Conservation (phyloP, 2,113 vertebrate genomes). For the Marmota flaviventris region DNA sequence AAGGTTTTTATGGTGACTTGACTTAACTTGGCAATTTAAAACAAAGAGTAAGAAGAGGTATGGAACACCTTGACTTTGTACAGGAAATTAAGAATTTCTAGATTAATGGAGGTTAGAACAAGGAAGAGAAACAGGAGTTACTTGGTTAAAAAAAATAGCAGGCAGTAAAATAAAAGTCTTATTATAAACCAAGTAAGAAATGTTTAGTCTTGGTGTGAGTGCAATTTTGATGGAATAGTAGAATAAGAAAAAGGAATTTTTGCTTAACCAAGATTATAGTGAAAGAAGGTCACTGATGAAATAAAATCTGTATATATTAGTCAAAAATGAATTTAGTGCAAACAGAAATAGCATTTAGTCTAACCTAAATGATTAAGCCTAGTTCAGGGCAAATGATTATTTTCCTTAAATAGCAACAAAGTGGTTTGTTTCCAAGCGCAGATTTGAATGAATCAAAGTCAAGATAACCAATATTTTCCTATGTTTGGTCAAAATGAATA, state of each 20-base stretch:
- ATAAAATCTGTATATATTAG: neutral
- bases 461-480: neutral
- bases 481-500: constrained; percentile 9
- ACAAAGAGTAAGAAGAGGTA: neutral
- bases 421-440: neutral
- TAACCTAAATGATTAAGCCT: neutral
- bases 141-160: neutral
- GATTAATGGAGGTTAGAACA: neutral
- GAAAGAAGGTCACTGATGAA: neutral
- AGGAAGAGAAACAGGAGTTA: neutral
- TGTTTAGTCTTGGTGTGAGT: neutral
- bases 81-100: neutral
- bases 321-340: neutral
- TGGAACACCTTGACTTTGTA: neutral
- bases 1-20: neutral
- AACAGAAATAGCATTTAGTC: neutral
- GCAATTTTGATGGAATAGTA: neutral
- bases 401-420: neutral
- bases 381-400: neutral
- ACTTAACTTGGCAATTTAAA: neutral
- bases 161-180: neutral
- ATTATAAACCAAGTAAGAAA: neutral
- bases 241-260: constrained; percentile 1
- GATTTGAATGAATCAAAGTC: neutral
- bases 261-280: neutral